Conservation (phyloP, 2,113 vertebrate genomes). For the Epinephelus moara region DNA sequence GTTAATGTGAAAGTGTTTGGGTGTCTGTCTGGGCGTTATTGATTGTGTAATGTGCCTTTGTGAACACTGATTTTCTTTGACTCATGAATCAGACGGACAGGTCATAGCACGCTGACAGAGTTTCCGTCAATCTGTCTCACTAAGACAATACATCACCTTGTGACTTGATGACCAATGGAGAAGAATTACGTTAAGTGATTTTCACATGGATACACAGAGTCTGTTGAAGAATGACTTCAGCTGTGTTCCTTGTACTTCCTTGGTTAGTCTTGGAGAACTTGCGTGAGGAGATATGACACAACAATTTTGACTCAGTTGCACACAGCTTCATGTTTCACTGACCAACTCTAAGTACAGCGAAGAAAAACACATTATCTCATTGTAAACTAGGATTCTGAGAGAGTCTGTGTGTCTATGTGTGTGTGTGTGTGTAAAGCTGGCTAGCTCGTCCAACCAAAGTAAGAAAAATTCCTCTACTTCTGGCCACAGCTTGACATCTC, state of each 20-base stretch:
- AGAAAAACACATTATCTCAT: slow-evolving; percentile 69
- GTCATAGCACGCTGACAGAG: not conserved
- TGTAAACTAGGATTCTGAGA: slow-evolving; percentile 25
- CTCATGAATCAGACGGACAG: not conserved
- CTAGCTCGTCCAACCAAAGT: slow-evolving; percentile 36
- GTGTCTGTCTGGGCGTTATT: slow-evolving; percentile 20
- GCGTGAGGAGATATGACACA: slow-evolving; percentile 42
- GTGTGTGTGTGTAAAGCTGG: slow-evolving; percentile 32
- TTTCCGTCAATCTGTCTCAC: not conserved
- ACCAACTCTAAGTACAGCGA: slow-evolving; percentile 32
- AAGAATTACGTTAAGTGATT: not conserved
- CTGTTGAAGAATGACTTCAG: not conserved
- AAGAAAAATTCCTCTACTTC: slow-evolving; percentile 13
- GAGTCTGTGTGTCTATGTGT: not conserved
- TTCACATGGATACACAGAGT: not conserved
- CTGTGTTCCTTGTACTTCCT: slow-evolving; percentile 26
- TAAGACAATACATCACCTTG: not conserved
- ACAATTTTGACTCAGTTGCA: slow-evolving; percentile 12
- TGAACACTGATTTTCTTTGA: slow-evolving; percentile 26
- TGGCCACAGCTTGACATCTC: slow-evolving; percentile 60
- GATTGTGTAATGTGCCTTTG: not conserved
- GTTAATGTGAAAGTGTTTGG: not conserved
- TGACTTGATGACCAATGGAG: slow-evolving; percentile 3
- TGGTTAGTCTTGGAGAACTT: slow-evolving; percentile 43
- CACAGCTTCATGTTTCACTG: slow-evolving; percentile 32